A percentile compares a stretch with the other conserved stretches of the same genome.
These are phyloP conservation scores for Brachycybe producta DNA, from an alignment of 2,888 invertebrate genomes.

Conservation along the genomic window DNA sequence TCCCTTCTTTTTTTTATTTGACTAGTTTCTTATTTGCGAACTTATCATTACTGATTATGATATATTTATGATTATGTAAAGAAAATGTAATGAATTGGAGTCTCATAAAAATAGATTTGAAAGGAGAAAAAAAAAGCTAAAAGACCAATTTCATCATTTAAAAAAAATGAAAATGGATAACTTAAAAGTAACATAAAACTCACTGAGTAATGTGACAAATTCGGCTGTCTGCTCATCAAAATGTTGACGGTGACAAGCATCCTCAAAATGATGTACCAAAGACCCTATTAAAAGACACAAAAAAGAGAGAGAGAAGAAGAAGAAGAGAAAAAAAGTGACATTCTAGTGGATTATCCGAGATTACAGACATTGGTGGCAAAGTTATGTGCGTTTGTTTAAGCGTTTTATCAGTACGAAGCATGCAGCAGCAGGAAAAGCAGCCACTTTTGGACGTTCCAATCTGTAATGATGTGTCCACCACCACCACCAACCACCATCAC, in stretches of 20 bases:
- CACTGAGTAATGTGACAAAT: constrained; percentile 19
- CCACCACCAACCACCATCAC: no score
- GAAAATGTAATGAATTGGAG: not conserved
- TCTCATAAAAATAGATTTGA: not conserved
- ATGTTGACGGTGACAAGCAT: constrained; percentile 15
- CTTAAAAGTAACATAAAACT: constrained; percentile 8
- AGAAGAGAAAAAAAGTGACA: no score
- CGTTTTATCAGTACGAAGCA: no score
- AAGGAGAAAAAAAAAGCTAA: constrained; percentile 5
- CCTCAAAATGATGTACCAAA: constrained; percentile 7
- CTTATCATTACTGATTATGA: not conserved
- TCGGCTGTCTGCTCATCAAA: constrained; percentile 18
- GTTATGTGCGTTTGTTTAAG: no score
- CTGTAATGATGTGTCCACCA: no score
- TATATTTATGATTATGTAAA: not conserved
- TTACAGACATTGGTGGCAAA: no score
- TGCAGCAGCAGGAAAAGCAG: no score
- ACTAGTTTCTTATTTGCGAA: no score
- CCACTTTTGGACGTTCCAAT: no score
- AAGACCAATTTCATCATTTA: constrained; percentile 5
- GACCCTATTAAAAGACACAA: constrained; percentile 2
- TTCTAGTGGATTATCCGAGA: no score
- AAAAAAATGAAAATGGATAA: not conserved
- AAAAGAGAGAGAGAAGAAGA: no score
- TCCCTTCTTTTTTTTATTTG: no score